Conservation (phyloP, 2,888 invertebrate genomes). For the Elmis aenea region DNA sequence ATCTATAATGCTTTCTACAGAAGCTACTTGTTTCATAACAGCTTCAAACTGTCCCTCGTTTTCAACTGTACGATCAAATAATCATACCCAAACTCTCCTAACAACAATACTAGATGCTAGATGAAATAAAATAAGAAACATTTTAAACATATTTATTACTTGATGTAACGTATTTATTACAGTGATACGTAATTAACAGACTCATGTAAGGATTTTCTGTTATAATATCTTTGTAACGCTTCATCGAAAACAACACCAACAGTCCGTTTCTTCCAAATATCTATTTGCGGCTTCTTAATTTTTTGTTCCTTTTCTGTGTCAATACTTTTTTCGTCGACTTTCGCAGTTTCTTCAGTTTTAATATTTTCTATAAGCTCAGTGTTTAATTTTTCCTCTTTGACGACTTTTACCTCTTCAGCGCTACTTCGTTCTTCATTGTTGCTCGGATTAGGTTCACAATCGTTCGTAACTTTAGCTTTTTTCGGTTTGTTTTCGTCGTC, state of each 20-base stretch:
- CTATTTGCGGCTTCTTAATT: constrained; percentile 51
- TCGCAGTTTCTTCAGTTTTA: too few species aligned
- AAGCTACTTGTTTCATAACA: too few species aligned
- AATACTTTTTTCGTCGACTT: constrained; percentile 10
- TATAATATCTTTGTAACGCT: constrained; percentile 70
- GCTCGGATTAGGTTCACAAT: constrained; percentile 19
- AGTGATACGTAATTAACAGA: constrained; percentile 25
- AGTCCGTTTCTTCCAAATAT: constrained; percentile 82
- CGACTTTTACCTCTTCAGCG: constrained; percentile 27
- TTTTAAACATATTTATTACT: too few species aligned
- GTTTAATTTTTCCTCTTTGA: constrained; percentile 9
- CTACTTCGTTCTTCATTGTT: constrained; percentile 17
- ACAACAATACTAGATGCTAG: too few species aligned
- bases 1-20: too few species aligned
- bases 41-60: too few species aligned
- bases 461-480: constrained; percentile 21
- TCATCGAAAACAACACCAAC: constrained; percentile 71
- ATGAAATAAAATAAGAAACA: too few species aligned
- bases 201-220: constrained; percentile 57
- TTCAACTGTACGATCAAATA: too few species aligned
- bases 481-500: constrained; percentile 29
- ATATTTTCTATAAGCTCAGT: constrained; percentile 27
- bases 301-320: constrained; percentile 9
- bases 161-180: too few species aligned
- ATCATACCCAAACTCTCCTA: too few species aligned